A percentile compares a stretch with the other conserved stretches of the same genome.
phyloP scores from a whole-genome alignment of 2,888 invertebrate genomes.

The Kryphioiulus occultus region DNA sequence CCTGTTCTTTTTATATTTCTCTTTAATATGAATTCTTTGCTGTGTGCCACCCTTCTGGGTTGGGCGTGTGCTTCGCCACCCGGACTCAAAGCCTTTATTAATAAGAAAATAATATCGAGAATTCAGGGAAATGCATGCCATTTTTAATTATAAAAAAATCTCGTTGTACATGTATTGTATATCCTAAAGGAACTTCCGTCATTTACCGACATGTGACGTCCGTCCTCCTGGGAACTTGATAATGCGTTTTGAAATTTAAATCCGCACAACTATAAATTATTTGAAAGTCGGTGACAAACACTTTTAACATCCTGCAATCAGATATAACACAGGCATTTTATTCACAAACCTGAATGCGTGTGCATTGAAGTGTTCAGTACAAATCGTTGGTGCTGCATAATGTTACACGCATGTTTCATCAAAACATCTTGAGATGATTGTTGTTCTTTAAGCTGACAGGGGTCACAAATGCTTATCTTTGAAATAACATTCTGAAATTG shows the following conservation, averaged over 20 bases:
- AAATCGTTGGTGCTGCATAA: too few species aligned
- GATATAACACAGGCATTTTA: constrained; percentile 13
- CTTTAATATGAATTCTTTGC: background rate
- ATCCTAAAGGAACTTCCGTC: background rate
- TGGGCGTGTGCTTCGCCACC: background rate
- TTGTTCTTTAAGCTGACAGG: background rate
- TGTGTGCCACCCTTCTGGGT: background rate
- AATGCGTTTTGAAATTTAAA: constrained; percentile 12
- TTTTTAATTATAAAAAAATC: constrained; percentile 5
- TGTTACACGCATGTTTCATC: background rate
- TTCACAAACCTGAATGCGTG: background rate
- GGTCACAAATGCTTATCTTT: background rate
- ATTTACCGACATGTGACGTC: background rate
- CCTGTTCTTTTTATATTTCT: background rate
- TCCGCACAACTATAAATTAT: background rate
- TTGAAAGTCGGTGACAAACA: background rate
- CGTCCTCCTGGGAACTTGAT: constrained; percentile 2
- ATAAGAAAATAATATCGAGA: background rate
- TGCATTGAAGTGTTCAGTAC: background rate
- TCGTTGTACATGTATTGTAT: background rate
- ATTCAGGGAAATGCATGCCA: background rate
- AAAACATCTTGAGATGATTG: background rate
- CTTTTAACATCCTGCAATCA: constrained; percentile 18
- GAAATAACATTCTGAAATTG: background rate
- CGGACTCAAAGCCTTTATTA: background rate